Base-by-base conservation (phyloP, 2,888 invertebrate species). In the Apocheima hispidaria region DNA sequence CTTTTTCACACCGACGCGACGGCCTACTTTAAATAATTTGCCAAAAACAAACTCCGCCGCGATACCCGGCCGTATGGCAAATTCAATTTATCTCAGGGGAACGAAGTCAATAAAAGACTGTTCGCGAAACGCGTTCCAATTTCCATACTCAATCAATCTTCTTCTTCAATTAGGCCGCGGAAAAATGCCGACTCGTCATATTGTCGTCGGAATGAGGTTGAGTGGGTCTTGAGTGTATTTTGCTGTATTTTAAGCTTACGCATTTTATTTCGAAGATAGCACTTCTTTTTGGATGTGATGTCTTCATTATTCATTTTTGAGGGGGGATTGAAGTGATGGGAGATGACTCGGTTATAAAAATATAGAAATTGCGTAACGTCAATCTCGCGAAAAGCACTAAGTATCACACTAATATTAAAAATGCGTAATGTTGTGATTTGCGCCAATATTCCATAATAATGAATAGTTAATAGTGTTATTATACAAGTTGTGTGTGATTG, bases 61-160 rank as follows among this genome's bases (percentile, higher is more conserved):
- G 56, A 61, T 57, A 62, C 61, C 48, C 54, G 26, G 52, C 33
- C 58, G 60, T 67, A 69, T 57, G 50, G 57, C 51, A 65, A 62
- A 67, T 66, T 65, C 65, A 67, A 65, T 69, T 69, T 60, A 48
- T 50, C 65, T 57, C 60, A 43, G 55, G 41, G 54, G 50, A 66
- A 59, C 60, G 49, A 58, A 67, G 67, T 69, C 65, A 67, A 67
- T 69, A 69, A 67, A 69, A 64, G 63, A 59, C 65, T 65, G 59
- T 59, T 64, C 66, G 56, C 58, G 61, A 51, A 66, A 62, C 62
- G 62, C 60, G 59, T 54, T 46, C 64, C 65, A 57, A 67, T 69
- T 65, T 69, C 65, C 68, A 70, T 68, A 65, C 63, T 66, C 66
- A 65, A 70, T 70, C 70, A 69, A 69, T 69, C 69, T 69, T 69